Percentiles rank a stretch among this genome's conserved stretches.
Conservation (phyloP, 2,113 vertebrate species). For the Barnardius zonarius region DNA sequence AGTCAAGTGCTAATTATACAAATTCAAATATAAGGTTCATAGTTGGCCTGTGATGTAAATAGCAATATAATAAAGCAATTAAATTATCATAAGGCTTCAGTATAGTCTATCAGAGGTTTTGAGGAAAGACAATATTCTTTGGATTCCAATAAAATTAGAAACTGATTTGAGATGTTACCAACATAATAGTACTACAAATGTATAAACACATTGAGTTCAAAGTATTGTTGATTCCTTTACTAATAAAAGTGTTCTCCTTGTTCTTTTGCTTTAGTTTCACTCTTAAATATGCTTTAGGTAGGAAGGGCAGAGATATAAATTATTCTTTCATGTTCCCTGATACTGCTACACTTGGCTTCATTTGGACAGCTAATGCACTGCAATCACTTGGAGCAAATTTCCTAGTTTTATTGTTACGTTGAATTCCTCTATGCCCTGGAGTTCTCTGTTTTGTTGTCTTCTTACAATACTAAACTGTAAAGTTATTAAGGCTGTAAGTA, state of each 20-base stretch:
- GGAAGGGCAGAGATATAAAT: neutral
- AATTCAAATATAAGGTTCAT: neutral
- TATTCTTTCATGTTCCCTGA: neutral
- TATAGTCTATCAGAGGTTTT: neutral
- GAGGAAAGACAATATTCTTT: neutral
- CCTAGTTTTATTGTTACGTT: neutral
- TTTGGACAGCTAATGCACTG: neutral
- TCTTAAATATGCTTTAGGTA: neutral
- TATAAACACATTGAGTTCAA: neutral
- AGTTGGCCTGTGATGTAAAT: neutral
- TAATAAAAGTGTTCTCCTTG: neutral
- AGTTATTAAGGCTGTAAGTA: neutral
- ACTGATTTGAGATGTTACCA: neutral
- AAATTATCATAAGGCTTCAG: neutral
- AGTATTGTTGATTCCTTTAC: neutral
- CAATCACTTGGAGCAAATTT: neutral
- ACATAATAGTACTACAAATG: neutral
- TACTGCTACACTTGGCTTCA: neutral
- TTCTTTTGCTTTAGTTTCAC: neutral
- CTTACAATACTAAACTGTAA: neutral
- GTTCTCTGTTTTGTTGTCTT: neutral
- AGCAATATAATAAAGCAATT: neutral
- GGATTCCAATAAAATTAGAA: neutral
- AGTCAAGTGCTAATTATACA: neutral
- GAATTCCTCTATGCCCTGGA: neutral